These are phyloP conservation scores for Macquaria australasica DNA, from an alignment of 2,113 vertebrate genomes.

Conservation along the genomic window DNA sequence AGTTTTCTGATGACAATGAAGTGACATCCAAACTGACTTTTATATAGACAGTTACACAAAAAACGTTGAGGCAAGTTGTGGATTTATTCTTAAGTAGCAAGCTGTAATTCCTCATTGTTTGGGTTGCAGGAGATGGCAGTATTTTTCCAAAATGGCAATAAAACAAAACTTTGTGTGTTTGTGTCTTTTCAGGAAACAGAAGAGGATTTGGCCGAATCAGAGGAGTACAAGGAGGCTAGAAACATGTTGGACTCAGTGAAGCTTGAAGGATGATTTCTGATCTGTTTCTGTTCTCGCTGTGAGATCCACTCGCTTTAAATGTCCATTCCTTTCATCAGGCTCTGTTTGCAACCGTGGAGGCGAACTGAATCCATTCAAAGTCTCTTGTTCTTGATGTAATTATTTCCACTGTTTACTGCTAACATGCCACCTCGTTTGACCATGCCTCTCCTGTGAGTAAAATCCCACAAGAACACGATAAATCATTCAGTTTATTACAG, in stretches of 20 bases:
- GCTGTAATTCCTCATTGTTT: slow-evolving; percentile 5
- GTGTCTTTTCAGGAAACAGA: slow-evolving; percentile 88
- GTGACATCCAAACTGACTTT: background rate
- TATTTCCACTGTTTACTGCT: slow-evolving; percentile 61
- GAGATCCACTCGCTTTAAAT: slow-evolving; percentile 77
- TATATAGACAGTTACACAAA: background rate
- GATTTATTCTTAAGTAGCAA: background rate
- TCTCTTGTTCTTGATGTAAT: slow-evolving; percentile 60
- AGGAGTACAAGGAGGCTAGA: slow-evolving; percentile 93
- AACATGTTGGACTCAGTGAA: slow-evolving; percentile 92
- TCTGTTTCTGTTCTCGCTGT: slow-evolving; percentile 62
- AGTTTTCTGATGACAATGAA: background rate
- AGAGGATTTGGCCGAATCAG: slow-evolving; percentile 91
- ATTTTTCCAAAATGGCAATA: background rate
- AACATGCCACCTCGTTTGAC: slow-evolving; percentile 44
- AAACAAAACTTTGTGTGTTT: slow-evolving; percentile 50
- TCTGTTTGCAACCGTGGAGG: slow-evolving; percentile 67
- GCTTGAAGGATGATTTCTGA: slow-evolving; percentile 89
- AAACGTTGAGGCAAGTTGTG: background rate
- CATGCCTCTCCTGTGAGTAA: slow-evolving; percentile 48
- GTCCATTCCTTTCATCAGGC: slow-evolving; percentile 86
- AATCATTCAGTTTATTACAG: slow-evolving; percentile 48
- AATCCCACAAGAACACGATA: slow-evolving; percentile 46
- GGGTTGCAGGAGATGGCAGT: background rate
- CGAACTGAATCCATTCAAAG: slow-evolving; percentile 45